Conservation (phyloP, 2,888 invertebrate species). For the Tanypteryx hageni region DNA sequence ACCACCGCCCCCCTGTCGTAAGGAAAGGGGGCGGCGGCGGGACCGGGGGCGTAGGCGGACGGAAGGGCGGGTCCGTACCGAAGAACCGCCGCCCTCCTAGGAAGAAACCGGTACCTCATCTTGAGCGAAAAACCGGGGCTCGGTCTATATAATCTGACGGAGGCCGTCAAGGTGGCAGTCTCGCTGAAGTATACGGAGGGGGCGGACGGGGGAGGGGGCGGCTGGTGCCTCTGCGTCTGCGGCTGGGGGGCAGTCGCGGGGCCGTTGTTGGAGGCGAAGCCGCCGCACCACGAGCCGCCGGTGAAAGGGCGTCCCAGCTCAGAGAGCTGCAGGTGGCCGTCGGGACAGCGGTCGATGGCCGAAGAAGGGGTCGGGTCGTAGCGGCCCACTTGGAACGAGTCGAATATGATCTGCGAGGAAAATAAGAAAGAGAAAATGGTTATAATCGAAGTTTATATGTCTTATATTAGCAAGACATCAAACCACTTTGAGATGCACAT, state of each 20-base stretch:
- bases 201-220: constrained; percentile 77
- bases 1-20: constrained; percentile 86
- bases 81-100: constrained; percentile 80
- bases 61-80: constrained; percentile 79
- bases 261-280: constrained; percentile 85
- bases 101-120: constrained; percentile 88
- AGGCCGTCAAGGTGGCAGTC: constrained; percentile 92
- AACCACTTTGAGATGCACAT: neutral
- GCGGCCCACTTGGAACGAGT: constrained; percentile 91
- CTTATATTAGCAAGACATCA: neutral
- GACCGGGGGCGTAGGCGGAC: constrained; percentile 55
- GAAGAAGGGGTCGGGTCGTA: constrained; percentile 80
- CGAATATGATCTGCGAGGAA: constrained; percentile 84
- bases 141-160: constrained; percentile 81
- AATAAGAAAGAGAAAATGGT: neutral
- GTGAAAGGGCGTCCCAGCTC: constrained; percentile 92
- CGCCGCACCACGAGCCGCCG: constrained; percentile 93
- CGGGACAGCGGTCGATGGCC: constrained; percentile 86
- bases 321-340: constrained; percentile 91
- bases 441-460: neutral
- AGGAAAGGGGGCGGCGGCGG: constrained; percentile 81
- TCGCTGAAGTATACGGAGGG: constrained; percentile 87
- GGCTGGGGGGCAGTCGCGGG: constrained; percentile 84
- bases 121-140: constrained; percentile 87
- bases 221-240: constrained; percentile 85